These are phyloP conservation scores for Drosophila burlai DNA, from an alignment of 1,140 invertebrate genomes.

Conservation along the genomic window DNA sequence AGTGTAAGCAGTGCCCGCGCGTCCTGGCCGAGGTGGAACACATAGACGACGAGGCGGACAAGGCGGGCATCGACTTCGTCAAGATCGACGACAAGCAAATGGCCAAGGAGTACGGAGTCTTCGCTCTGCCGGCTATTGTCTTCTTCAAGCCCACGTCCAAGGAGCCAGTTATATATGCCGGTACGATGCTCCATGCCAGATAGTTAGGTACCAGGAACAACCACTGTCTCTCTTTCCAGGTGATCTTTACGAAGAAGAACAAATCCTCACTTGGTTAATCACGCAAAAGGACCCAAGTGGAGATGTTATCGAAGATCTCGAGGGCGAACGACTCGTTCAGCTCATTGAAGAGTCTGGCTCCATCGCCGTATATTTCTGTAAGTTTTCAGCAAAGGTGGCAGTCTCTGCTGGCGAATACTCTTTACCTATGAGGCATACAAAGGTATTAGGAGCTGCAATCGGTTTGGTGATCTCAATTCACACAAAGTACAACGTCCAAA, in stretches of 20 bases:
- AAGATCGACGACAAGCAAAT: constrained; percentile 95
- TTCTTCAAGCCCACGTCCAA: constrained; percentile 95
- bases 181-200: constrained; percentile 85
- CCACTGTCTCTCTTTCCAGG: constrained; percentile 86
- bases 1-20: constrained; percentile 96
- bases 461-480: constrained; percentile 72
- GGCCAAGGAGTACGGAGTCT: constrained; percentile 94
- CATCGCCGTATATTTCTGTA: constrained; percentile 96
- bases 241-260: constrained; percentile 95
- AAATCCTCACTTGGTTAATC: constrained; percentile 94
- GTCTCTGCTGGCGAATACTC: constrained; percentile 23
- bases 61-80: constrained; percentile 97
- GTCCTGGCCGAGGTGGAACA: constrained; percentile 96
- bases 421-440: constrained; percentile 32
- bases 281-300: constrained; percentile 96
- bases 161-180: constrained; percentile 97
- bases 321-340: constrained; percentile 92
- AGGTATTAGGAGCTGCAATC: constrained; percentile 69
- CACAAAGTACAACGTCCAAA: constrained; percentile 38
- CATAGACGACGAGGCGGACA: constrained; percentile 96
- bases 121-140: constrained; percentile 94
- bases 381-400: constrained; percentile 85
- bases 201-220: not conserved
- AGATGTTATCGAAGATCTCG: constrained; percentile 95
- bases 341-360: constrained; percentile 93